Evolutionary conservation across 2,888 invertebrate genomes (phyloP).

Genomic region (Drosophila aldrichi): DNA sequence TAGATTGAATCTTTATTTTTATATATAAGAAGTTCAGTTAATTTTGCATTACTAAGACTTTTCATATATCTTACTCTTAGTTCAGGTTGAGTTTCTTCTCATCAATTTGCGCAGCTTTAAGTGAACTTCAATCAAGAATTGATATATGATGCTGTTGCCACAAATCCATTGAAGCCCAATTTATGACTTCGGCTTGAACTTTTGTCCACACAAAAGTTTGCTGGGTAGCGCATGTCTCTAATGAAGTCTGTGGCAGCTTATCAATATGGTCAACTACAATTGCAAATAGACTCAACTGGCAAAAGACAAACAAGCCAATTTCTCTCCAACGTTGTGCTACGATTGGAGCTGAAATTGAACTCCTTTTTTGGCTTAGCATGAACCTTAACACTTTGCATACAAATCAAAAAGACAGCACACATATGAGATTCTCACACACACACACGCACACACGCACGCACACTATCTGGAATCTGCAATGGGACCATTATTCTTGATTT

Average conservation of each 20-base stretch:
- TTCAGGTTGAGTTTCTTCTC: neutral
- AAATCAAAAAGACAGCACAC: conserved; percentile 67
- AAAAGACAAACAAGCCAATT: conserved; percentile 66
- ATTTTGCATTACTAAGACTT: neutral
- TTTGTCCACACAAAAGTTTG: conserved; percentile 46
- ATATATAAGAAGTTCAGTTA: too few relatives aligned
- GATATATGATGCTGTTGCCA: conserved; percentile 23
- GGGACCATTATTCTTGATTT: conserved; percentile 81
- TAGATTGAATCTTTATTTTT: too few relatives aligned
- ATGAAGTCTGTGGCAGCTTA: conserved; percentile 69
- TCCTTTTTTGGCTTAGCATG: conserved; percentile 52
- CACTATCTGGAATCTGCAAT: conserved; percentile 63
- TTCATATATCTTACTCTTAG: neutral
- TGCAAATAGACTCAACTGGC: conserved; percentile 54
- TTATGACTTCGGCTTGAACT: conserved; percentile 44
- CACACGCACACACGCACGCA: conserved; percentile 26
- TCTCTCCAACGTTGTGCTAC: conserved; percentile 30
- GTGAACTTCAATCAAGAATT: neutral
- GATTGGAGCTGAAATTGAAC: conserved; percentile 66
- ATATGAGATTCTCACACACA: conserved; percentile 29
- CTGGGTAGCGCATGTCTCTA: conserved; percentile 44
- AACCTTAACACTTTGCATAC: conserved; percentile 77
- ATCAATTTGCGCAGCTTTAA: neutral
- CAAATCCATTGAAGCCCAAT: conserved; percentile 45
- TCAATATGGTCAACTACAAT: conserved; percentile 75